Conservation (phyloP, 1,140 invertebrate genomes). For the Atta texana region DNA sequence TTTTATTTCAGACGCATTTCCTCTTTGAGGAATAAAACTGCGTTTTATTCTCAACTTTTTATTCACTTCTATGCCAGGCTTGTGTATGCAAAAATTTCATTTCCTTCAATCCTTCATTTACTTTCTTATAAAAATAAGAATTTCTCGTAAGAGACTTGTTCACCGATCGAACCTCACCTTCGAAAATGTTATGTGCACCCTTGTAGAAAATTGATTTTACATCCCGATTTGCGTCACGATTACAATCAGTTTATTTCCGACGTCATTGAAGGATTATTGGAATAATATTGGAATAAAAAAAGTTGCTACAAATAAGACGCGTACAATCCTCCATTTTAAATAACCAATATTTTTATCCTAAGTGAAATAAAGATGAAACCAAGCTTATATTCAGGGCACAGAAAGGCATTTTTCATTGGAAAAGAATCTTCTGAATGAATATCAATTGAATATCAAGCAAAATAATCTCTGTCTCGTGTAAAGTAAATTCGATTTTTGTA, state of each 20-base stretch:
- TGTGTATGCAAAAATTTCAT: conserved; percentile 32
- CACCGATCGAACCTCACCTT: not conserved
- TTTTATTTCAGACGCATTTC: not conserved
- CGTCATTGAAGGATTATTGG: conserved; percentile 1
- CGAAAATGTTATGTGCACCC: not conserved
- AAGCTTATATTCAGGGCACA: not conserved
- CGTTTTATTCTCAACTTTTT: not conserved
- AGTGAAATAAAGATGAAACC: not conserved
- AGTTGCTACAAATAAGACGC: not conserved
- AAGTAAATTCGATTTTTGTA: not conserved
- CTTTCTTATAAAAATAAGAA: not conserved
- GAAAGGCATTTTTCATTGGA: not conserved
- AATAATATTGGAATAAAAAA: not conserved
- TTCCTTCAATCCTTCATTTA: not conserved
- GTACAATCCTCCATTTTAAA: not conserved
- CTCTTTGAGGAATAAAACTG: not conserved
- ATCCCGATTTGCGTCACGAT: conserved; percentile 11
- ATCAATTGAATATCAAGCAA: not conserved
- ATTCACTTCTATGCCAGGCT: not conserved
- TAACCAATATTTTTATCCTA: not conserved
- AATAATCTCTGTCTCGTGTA: not conserved
- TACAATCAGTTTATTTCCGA: conserved; percentile 3
- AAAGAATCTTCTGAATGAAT: not conserved
- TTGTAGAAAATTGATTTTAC: conserved; percentile 7
- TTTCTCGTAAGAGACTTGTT: not conserved